Evolutionary conservation across 2,888 invertebrate genomes (phyloP).

Genomic region (Nipponacmea schrenckii): DNA sequence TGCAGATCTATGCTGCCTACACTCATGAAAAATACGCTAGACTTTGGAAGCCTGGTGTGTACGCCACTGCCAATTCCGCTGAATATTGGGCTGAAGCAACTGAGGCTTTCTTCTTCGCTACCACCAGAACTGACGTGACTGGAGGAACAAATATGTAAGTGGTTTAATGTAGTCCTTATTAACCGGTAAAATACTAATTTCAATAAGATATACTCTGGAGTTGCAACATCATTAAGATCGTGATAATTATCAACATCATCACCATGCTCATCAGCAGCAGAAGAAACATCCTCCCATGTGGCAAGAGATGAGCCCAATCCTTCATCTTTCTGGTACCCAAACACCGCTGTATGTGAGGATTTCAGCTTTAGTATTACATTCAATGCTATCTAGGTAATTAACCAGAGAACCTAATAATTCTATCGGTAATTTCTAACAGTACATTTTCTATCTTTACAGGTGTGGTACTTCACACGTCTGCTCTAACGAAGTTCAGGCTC

Average conservation of each 20-base stretch:
- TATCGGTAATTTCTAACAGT: no score
- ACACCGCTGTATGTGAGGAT: no score
- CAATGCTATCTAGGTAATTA: no score
- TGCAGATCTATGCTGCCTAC: conserved; percentile 8
- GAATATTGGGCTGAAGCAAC: conserved; percentile 48
- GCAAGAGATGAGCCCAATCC: no score
- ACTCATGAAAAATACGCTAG: conserved; percentile 23
- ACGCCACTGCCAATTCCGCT: conserved; percentile 38
- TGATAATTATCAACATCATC: no score
- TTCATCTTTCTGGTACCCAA: no score
- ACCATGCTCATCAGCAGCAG: no score
- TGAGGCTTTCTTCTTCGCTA: conserved; percentile 37
- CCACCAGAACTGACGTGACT: conserved; percentile 23
- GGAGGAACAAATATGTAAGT: conserved; percentile 47
- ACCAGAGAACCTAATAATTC: no score
- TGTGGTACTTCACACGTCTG: conserved; percentile 26
- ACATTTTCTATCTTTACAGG: conserved; percentile 9
- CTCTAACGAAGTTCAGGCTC: conserved; percentile 21
- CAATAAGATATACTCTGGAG: neutral
- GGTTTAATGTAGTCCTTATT: neutral
- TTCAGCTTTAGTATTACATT: no score
- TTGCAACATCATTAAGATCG: no score
- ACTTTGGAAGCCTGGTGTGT: conserved; percentile 35
- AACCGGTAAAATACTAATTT: neutral
- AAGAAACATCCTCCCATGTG: no score